Evolutionary conservation across 2,797 vertebrate genomes (phyloP).

Genomic region (Spinus pinus): DNA sequence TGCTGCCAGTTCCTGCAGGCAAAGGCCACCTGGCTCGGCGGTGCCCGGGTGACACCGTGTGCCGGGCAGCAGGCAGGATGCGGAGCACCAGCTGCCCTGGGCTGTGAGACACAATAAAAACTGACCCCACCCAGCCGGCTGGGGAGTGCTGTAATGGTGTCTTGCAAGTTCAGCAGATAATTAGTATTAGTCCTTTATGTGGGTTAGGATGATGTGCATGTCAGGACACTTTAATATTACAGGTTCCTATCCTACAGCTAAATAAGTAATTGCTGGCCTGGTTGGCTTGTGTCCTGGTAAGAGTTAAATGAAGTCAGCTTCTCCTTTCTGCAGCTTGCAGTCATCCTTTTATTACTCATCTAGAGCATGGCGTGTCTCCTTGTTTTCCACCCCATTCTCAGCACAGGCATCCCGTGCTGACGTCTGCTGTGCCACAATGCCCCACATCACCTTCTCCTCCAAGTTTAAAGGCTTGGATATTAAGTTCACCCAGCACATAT

Average conservation of each 20-base stretch:
- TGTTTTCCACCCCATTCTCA: neutral
- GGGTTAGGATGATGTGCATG: neutral
- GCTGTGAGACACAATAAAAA: neutral
- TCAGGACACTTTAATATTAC: neutral
- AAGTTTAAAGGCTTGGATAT: neutral
- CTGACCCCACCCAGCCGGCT: neutral
- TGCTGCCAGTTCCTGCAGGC: fast-evolving
- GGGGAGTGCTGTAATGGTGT: neutral
- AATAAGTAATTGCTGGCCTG: conserved; percentile 7
- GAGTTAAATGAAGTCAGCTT: conserved; percentile 38
- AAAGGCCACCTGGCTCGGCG: fast-evolving
- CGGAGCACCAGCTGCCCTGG: fast-evolving
- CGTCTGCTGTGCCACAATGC: neutral
- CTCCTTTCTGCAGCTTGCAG: conserved; percentile 50
- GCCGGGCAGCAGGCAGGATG: neutral
- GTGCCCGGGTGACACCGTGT: neutral
- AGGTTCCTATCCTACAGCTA: conserved; percentile 32
- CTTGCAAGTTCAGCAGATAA: conserved; percentile 20
- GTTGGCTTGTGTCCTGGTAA: neutral
- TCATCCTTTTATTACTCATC: conserved; percentile 47
- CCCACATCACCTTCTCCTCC: neutral
- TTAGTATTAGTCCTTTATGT: neutral
- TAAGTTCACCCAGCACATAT: neutral
- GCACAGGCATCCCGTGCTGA: neutral
- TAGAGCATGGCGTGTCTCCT: neutral